Base-by-base conservation (phyloP, 2,888 invertebrate genomes). In the Pseudoips prasinana region DNA sequence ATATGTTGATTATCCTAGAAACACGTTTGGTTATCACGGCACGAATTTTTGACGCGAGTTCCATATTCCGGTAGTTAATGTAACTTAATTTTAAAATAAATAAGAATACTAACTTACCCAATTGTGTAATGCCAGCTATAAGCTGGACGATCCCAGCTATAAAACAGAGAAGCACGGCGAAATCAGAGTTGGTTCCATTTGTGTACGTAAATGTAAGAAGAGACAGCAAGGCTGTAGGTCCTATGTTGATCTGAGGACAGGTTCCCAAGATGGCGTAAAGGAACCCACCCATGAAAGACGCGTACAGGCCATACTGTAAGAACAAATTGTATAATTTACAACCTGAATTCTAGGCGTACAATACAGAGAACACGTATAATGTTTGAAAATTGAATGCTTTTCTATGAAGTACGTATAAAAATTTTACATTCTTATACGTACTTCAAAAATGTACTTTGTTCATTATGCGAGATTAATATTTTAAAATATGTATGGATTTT, bases 231-330 rank as follows among this genome's bases (percentile, higher is more conserved):
- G 96, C 94, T 0, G 95, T 95, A 1, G 95, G 95, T 0, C 87
- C 87, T 7, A 86, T 81, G 73, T 91, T 93, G 45, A 93, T 89
- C 71, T 93, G 92, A 2, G 91, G 90, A 39, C 91, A 90, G 2
- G 94, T 94, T 0, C 95, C 95, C 72, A 95, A 91, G n/a, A 94
- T 43, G 8, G 92, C 91, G 80, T 96, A 96, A 8, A 95, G 90
- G 58, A 95, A 92, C 39, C 94, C 93, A 3, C 95, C 95, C 60
- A 92, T 91, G 55, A 95, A 92, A 0, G 95, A 93, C 1, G 95
- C 94, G 80, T 96, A 96, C n/a, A 96, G 85, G 1, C 96, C 96
- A 83, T 94, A 95, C 93, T 96, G 90, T 25, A 73, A 78, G 39
- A 44, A 35, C 45, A 39, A 29, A 38, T 18, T 18, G 3, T 5